Conservation (phyloP, 1,140 invertebrate genomes). For the Scaptomyza hsui region DNA sequence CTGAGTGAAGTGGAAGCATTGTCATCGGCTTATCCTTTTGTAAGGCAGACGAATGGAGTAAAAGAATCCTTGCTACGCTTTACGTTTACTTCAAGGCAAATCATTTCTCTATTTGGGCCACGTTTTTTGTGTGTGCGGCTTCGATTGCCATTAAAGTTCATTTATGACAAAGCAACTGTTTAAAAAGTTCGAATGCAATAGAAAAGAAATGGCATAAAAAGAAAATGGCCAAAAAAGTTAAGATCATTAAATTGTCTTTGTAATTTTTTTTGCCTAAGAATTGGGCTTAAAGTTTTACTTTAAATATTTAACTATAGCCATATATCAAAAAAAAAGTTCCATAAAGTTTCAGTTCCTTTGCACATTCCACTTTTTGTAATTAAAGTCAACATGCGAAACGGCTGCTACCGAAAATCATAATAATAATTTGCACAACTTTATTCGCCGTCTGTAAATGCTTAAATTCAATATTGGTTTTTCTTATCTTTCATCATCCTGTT, state of each 20-base stretch:
- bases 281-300: too few species aligned
- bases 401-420: not conserved
- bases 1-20: slow-evolving; percentile 8
- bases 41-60: not conserved
- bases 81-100: not conserved
- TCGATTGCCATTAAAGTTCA: slow-evolving; percentile 24
- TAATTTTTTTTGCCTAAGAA: too few species aligned
- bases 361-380: too few species aligned
- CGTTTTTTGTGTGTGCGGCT: slow-evolving; percentile 17
- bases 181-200: slow-evolving; percentile 1
- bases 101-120: slow-evolving; percentile 11
- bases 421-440: not conserved
- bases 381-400: too few species aligned
- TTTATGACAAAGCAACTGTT: slow-evolving; percentile 14
- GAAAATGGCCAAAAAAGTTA: not conserved
- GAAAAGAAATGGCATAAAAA: not conserved
- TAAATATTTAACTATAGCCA: too few species aligned
- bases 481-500: not conserved
- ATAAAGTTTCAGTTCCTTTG: too few species aligned
- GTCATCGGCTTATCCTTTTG: slow-evolving; percentile 34
- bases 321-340: too few species aligned
- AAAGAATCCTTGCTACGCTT: slow-evolving; percentile 3
- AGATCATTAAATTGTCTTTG: too few species aligned
- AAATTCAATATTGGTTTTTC: not conserved
- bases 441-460: not conserved